phyloP scores from a whole-genome alignment of 2,888 invertebrate genomes.

The Drosophila falleni region DNA sequence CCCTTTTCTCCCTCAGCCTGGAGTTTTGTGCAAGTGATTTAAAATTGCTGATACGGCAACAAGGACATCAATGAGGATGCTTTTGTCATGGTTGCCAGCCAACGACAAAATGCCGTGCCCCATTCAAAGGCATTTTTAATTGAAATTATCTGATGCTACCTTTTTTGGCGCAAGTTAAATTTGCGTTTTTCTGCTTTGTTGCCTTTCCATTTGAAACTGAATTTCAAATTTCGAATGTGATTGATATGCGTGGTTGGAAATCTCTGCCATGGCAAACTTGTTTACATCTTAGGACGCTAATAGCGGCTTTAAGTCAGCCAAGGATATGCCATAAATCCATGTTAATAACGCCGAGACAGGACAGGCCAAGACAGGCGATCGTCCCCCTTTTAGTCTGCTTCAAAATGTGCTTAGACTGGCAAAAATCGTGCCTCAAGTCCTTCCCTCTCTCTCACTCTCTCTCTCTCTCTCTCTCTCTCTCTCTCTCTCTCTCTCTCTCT shows the following conservation, averaged over 20 bases:
- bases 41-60: slow-evolving; percentile 76
- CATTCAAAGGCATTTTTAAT: slow-evolving; percentile 76
- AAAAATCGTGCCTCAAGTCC: slow-evolving; percentile 29
- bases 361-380: slow-evolving; percentile 14
- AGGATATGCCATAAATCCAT: slow-evolving; percentile 78
- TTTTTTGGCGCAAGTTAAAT: slow-evolving; percentile 50
- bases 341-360: slow-evolving; percentile 67
- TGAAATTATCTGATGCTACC: slow-evolving; percentile 78
- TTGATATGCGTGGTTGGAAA: slow-evolving; percentile 29
- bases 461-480: neutral
- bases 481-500: neutral
- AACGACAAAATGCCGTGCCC: slow-evolving; percentile 52
- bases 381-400: slow-evolving; percentile 26
- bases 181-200: slow-evolving; percentile 72
- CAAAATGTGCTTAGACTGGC: slow-evolving; percentile 53
- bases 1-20: neutral
- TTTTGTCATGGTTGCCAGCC: slow-evolving; percentile 65
- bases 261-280: slow-evolving; percentile 42
- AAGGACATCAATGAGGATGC: slow-evolving; percentile 67
- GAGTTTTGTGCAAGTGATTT: slow-evolving; percentile 57
- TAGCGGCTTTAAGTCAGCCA: slow-evolving; percentile 71
- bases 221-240: slow-evolving; percentile 22
- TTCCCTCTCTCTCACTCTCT: neutral
- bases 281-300: slow-evolving; percentile 73
- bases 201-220: slow-evolving; percentile 39